A percentile compares a stretch with the other conserved stretches of the same genome.
These are phyloP conservation scores for Henicopernis longicauda DNA, from an alignment of 2,113 vertebrate genomes.

Conservation along the genomic window DNA sequence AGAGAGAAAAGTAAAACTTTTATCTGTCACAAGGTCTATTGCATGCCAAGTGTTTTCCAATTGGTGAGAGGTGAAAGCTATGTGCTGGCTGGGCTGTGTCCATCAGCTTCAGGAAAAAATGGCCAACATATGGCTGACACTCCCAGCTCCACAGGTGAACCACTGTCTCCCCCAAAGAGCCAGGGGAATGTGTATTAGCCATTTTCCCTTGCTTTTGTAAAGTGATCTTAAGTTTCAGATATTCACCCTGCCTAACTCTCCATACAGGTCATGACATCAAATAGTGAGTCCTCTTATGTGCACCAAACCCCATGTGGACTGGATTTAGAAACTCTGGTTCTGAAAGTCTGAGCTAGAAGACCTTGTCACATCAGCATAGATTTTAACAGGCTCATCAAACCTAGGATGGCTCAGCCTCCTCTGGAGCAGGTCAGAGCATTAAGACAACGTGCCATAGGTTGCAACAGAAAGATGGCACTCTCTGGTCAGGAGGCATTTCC, in stretches of 20 bases:
- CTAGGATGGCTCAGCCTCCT: not conserved
- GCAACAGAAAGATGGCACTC: not conserved
- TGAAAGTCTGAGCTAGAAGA: not conserved
- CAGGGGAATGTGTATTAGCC: not conserved
- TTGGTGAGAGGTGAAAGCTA: not conserved
- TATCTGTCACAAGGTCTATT: not conserved
- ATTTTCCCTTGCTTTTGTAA: not conserved
- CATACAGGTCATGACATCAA: accelerated
- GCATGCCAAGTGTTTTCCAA: not conserved
- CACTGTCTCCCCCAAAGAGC: not conserved
- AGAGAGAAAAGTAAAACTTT: not conserved
- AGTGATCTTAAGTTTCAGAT: not conserved
- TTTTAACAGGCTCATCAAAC: not conserved
- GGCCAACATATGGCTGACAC: not conserved
- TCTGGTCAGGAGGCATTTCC: not conserved
- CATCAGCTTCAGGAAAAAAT: not conserved
- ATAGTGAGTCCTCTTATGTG: no score
- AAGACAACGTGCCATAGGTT: not conserved
- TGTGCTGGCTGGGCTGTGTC: not conserved
- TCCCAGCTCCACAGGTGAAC: not conserved
- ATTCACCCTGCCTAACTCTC: not conserved
- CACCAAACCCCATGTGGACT: not conserved
- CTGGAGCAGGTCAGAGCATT: not conserved
- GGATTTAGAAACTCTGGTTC: not conserved
- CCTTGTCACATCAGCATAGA: not conserved